Percentiles rank a stretch among this genome's conserved stretches.
phyloP scores from a whole-genome alignment of 2,113 vertebrate species.

The Noturus placidus region DNA sequence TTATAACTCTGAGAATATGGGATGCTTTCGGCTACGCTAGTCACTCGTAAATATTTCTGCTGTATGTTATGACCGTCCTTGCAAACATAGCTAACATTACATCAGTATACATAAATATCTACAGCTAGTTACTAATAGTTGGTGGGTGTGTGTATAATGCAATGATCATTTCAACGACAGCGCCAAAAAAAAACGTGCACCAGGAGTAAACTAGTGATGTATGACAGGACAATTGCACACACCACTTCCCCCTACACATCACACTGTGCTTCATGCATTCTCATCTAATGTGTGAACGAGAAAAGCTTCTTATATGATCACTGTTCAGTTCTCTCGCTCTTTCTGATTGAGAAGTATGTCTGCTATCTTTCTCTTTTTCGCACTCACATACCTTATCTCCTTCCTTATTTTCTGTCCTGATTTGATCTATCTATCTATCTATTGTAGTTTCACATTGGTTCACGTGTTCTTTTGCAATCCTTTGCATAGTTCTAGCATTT shows the following conservation, averaged over 20 bases:
- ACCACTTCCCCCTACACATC: background rate
- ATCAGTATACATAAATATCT: background rate
- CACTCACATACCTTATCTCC: background rate
- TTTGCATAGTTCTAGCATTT: background rate
- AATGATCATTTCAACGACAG: background rate
- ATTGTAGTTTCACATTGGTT: background rate
- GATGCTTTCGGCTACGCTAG: background rate
- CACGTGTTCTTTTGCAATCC: background rate
- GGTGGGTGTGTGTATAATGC: background rate
- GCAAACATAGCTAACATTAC: background rate
- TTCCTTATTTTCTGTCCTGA: background rate
- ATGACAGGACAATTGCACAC: background rate
- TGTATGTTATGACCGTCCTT: background rate
- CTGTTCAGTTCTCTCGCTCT: background rate
- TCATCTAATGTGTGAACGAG: conserved; percentile 7
- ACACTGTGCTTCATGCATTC: background rate
- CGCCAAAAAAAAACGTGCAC: background rate
- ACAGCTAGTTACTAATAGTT: no score
- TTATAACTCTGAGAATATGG: background rate
- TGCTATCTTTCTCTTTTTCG: background rate
- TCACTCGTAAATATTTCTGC: background rate
- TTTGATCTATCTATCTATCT: background rate
- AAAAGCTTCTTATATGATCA: background rate
- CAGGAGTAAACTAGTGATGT: background rate
- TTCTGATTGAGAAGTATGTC: background rate